Conservation (phyloP, 2,888 invertebrate species). For the Stegophylla sp. region DNA sequence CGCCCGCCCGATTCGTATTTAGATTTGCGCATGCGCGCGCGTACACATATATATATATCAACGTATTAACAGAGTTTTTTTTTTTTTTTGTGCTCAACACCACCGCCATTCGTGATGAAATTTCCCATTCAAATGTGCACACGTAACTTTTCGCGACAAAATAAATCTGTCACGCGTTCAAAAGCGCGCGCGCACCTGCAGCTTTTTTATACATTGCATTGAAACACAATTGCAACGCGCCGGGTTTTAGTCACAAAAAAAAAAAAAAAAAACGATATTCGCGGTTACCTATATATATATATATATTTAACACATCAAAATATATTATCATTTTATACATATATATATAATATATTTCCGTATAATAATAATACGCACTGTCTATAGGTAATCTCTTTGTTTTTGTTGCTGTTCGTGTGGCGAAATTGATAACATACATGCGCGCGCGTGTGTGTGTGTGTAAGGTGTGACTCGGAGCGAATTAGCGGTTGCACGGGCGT, state of each 20-base stretch:
- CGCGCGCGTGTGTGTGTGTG: background rate
- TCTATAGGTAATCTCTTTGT: too few relatives aligned
- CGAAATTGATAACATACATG: background rate
- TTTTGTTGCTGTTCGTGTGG: background rate
- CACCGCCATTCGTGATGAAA: background rate
- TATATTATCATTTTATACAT: too few relatives aligned
- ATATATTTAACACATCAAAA: too few relatives aligned
- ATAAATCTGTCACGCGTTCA: background rate
- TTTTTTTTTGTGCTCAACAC: background rate
- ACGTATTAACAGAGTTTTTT: slow-evolving; percentile 1
- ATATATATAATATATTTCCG: too few relatives aligned
- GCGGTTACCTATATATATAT: too few relatives aligned
- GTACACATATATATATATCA: background rate
- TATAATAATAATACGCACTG: too few relatives aligned
- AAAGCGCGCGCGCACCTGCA: background rate
- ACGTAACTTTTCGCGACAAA: background rate
- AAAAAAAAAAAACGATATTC: background rate
- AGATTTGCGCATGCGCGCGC: slow-evolving; percentile 3
- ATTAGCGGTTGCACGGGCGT: slow-evolving; percentile 10
- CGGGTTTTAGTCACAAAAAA: background rate
- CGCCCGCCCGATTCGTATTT: slow-evolving; percentile 57
- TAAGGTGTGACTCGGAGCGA: slow-evolving; percentile 8
- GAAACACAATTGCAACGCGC: background rate
- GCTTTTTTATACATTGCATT: too few relatives aligned
- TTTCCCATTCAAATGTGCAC: background rate